Base-by-base conservation (phyloP, 2,888 invertebrate genomes). In the Diplazon laetatorius region DNA sequence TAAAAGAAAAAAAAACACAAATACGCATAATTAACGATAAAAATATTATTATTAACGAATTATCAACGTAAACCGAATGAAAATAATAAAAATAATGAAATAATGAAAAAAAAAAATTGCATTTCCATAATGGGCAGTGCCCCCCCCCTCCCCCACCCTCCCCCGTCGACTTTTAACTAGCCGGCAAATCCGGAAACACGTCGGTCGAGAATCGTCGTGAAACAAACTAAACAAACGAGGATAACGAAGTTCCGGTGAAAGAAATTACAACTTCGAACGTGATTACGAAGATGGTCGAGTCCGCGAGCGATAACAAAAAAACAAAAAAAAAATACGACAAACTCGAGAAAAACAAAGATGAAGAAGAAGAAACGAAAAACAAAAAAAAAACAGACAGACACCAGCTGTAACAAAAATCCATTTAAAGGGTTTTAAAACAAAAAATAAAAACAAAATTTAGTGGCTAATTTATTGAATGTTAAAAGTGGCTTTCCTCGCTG, bases 21-120 rank as follows among this genome's bases (percentile, higher is more conserved):
- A 82, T 85, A 87, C 80, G 81, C 81, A 77, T 80, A 75, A 76
- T 77, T 80, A 80, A 73, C 78, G 63, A 77, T 82, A 73, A 76
- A n/a, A n/a, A 80, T 72, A 78, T 74, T 70, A 68, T 77, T 66
- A 78, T 79, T 80, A 83, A 83, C 81, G 76, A 80, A 83, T 82
- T 80, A 82, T 80, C 76, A 80, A 80, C 74, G 57, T 76, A 75
- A 68, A n/a, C n/a, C n/a, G n/a, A n/a, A n/a, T n/a, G n/a, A n/a
- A n/a, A n/a, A n/a, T n/a, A n/a, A n/a, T n/a, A n/a, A n/a, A n/a
- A n/a, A n/a, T n/a, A n/a, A n/a, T n/a, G n/a, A n/a, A n/a, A n/a
- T n/a, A n/a, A 70, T 63, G 44, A 72, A 68, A 20, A 60, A 71
- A 80, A 44, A 50, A 57, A 60, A 35, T 69, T 60, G 74, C 42